Conservation (phyloP, 1,140 invertebrate genomes). For the Cardiocondyla obscurior region DNA sequence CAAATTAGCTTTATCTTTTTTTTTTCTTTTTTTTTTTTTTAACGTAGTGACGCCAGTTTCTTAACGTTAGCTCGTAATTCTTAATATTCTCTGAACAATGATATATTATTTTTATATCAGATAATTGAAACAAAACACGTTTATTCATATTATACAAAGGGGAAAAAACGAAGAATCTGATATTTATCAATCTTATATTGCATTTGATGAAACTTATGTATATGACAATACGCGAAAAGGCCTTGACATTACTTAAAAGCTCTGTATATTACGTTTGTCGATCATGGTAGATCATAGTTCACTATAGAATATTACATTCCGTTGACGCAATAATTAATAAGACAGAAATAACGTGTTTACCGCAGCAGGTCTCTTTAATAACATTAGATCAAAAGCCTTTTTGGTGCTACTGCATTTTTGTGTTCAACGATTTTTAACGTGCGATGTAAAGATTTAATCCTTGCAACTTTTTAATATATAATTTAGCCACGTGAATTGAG, state of each 20-base stretch:
- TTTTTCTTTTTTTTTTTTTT: conserved; percentile 66
- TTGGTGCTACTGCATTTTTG: conserved; percentile 59
- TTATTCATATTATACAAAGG: conserved; percentile 54
- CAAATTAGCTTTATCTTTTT: conserved; percentile 60
- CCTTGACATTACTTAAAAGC: conserved; percentile 66
- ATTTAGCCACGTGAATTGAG: conserved; percentile 34
- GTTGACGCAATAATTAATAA: conserved; percentile 49
- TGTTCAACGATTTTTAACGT: conserved; percentile 60
- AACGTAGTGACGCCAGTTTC: conserved; percentile 63
- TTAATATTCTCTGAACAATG: conserved; percentile 65
- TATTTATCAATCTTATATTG: conserved; percentile 64
- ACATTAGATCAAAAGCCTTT: conserved; percentile 49
- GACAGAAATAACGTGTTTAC: conserved; percentile 41
- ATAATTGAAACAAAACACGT: conserved; percentile 59
- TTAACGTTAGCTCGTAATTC: conserved; percentile 65
- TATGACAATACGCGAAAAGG: conserved; percentile 68
- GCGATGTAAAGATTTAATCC: conserved; percentile 47
- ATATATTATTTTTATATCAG: conserved; percentile 71
- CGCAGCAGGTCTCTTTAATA: conserved; percentile 37
- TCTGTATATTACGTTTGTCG: conserved; percentile 42
- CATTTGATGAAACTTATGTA: conserved; percentile 70
- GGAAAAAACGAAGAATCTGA: conserved; percentile 55
- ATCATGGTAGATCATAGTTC: conserved; percentile 58
- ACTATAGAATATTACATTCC: conserved; percentile 65
- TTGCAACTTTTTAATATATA: conserved; percentile 43